Conservation (phyloP, 1,140 invertebrate genomes). For the Brachionus sp. region DNA sequence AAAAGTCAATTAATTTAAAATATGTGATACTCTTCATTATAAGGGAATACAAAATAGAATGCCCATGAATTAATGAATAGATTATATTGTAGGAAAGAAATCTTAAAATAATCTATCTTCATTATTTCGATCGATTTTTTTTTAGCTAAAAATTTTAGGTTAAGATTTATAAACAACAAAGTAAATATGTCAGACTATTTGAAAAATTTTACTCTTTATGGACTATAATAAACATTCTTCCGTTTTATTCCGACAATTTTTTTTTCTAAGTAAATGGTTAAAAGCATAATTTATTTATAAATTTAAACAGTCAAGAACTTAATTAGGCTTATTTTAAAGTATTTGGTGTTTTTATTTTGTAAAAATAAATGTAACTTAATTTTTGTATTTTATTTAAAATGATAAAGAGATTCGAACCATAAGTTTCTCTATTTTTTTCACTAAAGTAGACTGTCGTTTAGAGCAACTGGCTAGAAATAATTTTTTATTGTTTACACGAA, state of each 20-base stretch:
- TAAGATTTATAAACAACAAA: not conserved
- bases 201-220: not conserved
- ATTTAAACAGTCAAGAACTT: not conserved
- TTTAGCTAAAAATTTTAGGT: not conserved
- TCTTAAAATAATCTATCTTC: not conserved
- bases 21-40: not conserved
- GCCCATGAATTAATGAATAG: not conserved
- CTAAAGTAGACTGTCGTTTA: too few relatives aligned
- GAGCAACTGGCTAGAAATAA: too few relatives aligned
- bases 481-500: too few relatives aligned
- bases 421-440: too few relatives aligned
- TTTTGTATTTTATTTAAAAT: too few relatives aligned
- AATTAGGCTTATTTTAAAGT: too few relatives aligned
- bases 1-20: not conserved
- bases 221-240: not conserved
- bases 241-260: not conserved
- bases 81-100: not conserved
- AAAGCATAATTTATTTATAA: not conserved
- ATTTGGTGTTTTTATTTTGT: too few relatives aligned
- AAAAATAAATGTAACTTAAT: too few relatives aligned
- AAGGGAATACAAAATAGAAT: not conserved
- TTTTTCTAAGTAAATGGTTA: not conserved
- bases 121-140: not conserved
- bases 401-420: too few relatives aligned
- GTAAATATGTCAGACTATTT: not conserved